Percentiles rank a stretch among this genome's conserved stretches.
phyloP scores from a whole-genome alignment of 2,113 vertebrate genomes.

The Condylura cristata region DNA sequence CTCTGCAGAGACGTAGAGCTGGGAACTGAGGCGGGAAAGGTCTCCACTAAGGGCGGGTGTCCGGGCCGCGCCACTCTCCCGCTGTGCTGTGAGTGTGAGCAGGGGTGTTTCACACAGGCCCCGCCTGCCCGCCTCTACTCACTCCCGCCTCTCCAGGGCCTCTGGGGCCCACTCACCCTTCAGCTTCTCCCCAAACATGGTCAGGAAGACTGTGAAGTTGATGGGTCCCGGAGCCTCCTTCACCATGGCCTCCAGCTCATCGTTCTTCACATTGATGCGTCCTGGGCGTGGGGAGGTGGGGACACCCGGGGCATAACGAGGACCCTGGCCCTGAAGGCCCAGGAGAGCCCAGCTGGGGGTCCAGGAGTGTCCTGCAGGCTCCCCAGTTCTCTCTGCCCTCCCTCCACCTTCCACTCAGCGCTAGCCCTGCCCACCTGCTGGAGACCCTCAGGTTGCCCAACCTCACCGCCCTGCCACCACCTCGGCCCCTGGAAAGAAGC shows the following conservation, averaged over 20 bases:
- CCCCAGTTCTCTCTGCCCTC: not conserved
- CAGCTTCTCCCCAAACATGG: conserved; percentile 96
- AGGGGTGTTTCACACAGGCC: not conserved
- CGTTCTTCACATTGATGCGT: conserved; percentile 92
- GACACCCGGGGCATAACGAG: not conserved
- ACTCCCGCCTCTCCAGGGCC: no score
- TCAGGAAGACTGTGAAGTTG: conserved; percentile 93
- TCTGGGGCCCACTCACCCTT: conserved; percentile 86
- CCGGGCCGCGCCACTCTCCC: not conserved
- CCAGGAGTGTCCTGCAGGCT: accelerated
- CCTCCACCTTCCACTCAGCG: accelerated
- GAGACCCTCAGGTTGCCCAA: no score
- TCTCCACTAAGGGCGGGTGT: not conserved
- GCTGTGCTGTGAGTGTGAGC: not conserved
- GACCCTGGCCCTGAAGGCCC: no score
- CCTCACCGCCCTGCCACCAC: not conserved
- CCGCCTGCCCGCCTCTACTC: accelerated
- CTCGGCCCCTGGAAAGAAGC: not conserved
- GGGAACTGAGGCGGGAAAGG: not conserved
- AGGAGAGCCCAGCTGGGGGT: accelerated
- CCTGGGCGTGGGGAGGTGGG: conserved; percentile 81
- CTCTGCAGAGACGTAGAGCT: not conserved
- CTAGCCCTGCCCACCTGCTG: not conserved
- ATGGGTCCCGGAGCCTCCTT: conserved; percentile 92
- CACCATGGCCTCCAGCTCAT: conserved; percentile 94